Evolutionary conservation across 2,888 invertebrate species (phyloP).

Genomic region (Oligia strigilis): DNA sequence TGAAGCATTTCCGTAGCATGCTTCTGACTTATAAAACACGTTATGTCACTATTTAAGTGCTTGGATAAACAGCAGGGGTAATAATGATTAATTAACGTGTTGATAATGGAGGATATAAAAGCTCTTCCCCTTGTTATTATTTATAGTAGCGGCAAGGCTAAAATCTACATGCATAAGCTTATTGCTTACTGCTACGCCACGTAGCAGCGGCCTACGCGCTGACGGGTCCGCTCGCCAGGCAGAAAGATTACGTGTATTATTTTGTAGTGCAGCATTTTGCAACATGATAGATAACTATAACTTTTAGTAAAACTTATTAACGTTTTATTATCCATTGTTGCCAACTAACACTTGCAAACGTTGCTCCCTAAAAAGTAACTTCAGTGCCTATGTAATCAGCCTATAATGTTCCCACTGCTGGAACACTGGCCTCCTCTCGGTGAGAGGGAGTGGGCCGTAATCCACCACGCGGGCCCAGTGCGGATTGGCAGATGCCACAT

Average conservation of each 20-base stretch:
- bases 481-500: too few species aligned
- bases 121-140: background rate
- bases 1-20: constrained; percentile 14
- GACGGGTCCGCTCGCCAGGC: background rate
- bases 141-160: background rate
- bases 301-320: background rate
- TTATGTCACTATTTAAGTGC: constrained; percentile 6
- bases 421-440: too few species aligned
- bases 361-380: background rate
- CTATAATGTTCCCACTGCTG: too few species aligned
- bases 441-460: too few species aligned
- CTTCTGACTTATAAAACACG: constrained; percentile 11
- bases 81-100: background rate
- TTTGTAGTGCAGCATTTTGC: background rate
- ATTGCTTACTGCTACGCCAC: background rate
- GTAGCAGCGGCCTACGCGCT: background rate
- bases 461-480: too few species aligned
- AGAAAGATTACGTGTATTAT: background rate
- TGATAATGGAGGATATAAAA: background rate
- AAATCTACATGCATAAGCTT: background rate
- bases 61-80: constrained; percentile 1
- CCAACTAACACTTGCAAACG: background rate
- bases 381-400: background rate
- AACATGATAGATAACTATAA: background rate
- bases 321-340: background rate